Conservation (phyloP, 1,140 invertebrate genomes). For the Habropoda laboriosa region DNA sequence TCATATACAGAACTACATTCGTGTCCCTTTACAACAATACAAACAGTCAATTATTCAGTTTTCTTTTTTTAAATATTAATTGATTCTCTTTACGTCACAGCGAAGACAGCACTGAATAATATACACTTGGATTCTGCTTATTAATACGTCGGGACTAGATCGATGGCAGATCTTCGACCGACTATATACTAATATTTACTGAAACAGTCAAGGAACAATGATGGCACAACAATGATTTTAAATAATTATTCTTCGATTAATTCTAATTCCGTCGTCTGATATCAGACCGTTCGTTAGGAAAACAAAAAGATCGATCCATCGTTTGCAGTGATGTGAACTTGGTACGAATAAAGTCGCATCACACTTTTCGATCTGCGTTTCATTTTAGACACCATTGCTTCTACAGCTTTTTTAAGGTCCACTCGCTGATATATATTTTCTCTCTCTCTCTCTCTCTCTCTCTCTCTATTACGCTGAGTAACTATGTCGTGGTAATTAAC, state of each 20-base stretch:
- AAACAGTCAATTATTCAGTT: conserved; percentile 67
- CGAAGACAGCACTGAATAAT: conserved; percentile 57
- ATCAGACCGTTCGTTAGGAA: background rate
- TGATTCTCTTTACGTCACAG: conserved; percentile 37
- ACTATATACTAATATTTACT: conserved; percentile 13
- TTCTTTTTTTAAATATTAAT: conserved; percentile 46
- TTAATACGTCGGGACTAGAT: conserved; percentile 22
- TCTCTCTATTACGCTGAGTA: conserved; percentile 4
- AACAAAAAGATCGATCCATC: background rate
- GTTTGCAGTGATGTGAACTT: background rate
- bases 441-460: too few species aligned
- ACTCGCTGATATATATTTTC: too few species aligned
- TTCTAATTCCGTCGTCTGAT: background rate
- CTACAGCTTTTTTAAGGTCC: background rate
- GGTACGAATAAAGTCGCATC: background rate
- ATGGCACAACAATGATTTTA: conserved; percentile 36
- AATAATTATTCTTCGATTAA: background rate
- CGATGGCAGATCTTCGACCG: conserved; percentile 36
- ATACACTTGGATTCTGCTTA: background rate
- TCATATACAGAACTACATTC: conserved; percentile 60
- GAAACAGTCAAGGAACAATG: conserved; percentile 42
- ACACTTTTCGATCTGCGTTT: background rate
- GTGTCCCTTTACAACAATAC: conserved; percentile 71
- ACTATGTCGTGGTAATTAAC: conserved; percentile 8
- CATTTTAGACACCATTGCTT: conserved; percentile 22